Evolutionary conservation across 2,113 vertebrate species (phyloP).

Genomic region (Poeciliopsis prolifica): DNA sequence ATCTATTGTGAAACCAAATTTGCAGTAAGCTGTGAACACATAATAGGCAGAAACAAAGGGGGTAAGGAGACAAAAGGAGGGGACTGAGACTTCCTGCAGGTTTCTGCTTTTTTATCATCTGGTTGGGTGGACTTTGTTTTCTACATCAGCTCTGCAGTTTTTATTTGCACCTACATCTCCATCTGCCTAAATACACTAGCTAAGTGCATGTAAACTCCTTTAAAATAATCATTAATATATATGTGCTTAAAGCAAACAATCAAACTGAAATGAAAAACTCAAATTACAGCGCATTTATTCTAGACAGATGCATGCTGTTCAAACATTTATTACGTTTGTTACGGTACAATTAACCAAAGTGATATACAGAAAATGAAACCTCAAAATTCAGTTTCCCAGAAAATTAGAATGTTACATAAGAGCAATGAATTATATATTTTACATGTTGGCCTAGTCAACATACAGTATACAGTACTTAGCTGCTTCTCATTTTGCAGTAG

Average conservation of each 20-base stretch:
- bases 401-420: no score
- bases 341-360: no score
- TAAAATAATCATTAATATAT: neutral
- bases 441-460: neutral
- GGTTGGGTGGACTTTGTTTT: conserved; percentile 28
- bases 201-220: neutral
- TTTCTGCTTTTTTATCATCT: conserved; percentile 1
- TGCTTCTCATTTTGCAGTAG: neutral
- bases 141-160: conserved; percentile 13
- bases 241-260: conserved; percentile 8
- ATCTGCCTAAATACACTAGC: conserved; percentile 21
- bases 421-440: neutral
- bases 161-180: conserved; percentile 34
- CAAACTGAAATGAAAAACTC: neutral
- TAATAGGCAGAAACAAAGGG: neutral
- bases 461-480: no score
- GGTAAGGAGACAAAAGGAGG: neutral
- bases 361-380: no score
- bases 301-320: neutral
- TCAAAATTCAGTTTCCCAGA: no score
- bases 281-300: neutral
- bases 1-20: conserved; percentile 13
- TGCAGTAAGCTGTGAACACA: conserved; percentile 19
- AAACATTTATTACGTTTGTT: neutral
- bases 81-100: neutral